Evolutionary conservation across 1,140 invertebrate genomes (phyloP), one percentile per base, ranked within the genome.

Genomic region (Druon quercuslanigerum): DNA sequence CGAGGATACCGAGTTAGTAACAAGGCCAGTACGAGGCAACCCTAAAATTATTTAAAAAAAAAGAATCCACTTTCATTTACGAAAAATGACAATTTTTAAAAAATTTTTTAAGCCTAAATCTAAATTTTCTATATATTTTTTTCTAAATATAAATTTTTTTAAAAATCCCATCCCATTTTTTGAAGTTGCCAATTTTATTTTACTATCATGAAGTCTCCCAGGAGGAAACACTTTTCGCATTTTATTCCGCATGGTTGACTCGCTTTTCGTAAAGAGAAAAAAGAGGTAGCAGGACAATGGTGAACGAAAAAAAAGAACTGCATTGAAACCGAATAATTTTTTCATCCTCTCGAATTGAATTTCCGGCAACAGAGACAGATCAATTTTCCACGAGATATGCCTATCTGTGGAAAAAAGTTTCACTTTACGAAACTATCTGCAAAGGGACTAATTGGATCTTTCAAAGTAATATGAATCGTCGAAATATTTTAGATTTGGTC

Each of bases 361-460:
- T 66, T 66, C 40, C 57, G 13, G 20, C 19, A 25, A 19, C 11
- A 20, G 57, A 40, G 57, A n/a, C 25, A 25, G 40, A 72, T 72
- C 51, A 74, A 74, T 79, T 80, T 80, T 77, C 54, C 54, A 13
- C 20, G 50, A 57, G 60, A 56, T 75, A 70, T 79, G 19, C 50
- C 56, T 57, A 51, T 70, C 56, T 46, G 50, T 17, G 74, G 46
- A 79, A 79, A 72, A 19, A 52, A 73, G 25, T 73, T 72, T 78
- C 73, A 70, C 71, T 74, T 50, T 71, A 50, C 72, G 77, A 77
- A 83, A 76, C 79, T 81, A 81, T 79, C 81, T 83, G 82, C 75
- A 80, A 72, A 40, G 57, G 71, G 76, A 76, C 33, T 77, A 79
- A 72, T 80, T 80, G 73, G 75, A 70, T 75, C 73, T 73, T 50